Evolutionary conservation across 2,797 vertebrate genomes (phyloP).

Genomic region (Triplophysa yarkandensis): DNA sequence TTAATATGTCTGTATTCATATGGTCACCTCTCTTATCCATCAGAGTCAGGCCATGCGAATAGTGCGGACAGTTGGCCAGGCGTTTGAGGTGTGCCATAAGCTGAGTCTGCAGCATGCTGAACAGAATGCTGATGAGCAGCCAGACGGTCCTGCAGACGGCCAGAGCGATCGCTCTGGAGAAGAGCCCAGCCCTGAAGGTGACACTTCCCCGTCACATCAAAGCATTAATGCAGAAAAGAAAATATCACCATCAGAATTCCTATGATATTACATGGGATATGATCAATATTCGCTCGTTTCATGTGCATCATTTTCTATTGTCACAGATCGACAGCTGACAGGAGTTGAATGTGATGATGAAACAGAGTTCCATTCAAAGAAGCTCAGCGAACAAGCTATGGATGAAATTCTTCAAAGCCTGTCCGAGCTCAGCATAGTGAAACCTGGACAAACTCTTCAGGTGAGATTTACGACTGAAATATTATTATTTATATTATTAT

Average conservation of each 20-base stretch:
- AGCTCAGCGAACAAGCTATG: constrained; percentile 72
- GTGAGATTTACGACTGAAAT: constrained; percentile 66
- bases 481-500: no score
- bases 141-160: constrained; percentile 71
- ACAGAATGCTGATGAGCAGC: constrained; percentile 74
- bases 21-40: neutral
- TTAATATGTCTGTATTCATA: neutral
- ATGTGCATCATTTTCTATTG: neutral
- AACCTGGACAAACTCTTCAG: constrained; percentile 75
- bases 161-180: constrained; percentile 79
- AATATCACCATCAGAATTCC: neutral
- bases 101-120: constrained; percentile 84
- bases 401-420: constrained; percentile 76
- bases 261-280: neutral
- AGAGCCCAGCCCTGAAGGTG: constrained; percentile 75
- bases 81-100: constrained; percentile 89
- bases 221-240: neutral
- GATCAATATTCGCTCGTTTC: neutral
- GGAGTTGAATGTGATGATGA: constrained; percentile 67
- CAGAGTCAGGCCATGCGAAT: constrained; percentile 86
- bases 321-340: constrained; percentile 73
- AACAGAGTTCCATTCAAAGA: constrained; percentile 48
- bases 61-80: constrained; percentile 84
- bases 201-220: constrained; percentile 39
- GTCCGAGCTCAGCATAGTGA: constrained; percentile 77